phyloP scores from a whole-genome alignment of 1,140 invertebrate species.

The Diabrotica virgifera region DNA sequence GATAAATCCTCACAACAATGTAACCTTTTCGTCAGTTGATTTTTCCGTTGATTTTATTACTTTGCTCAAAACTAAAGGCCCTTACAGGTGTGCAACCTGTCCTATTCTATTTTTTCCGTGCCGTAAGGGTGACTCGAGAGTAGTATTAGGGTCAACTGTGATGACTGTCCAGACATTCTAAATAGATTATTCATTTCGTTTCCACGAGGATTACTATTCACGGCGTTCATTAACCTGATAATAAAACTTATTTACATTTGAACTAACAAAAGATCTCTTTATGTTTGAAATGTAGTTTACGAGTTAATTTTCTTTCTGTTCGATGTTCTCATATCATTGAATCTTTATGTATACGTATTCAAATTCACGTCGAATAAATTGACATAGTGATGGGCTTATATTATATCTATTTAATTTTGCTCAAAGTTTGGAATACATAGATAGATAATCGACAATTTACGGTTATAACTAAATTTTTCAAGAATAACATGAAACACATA shows the following conservation, averaged over 20 bases:
- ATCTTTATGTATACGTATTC: no score
- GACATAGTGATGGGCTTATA: no score
- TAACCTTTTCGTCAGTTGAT: slow-evolving; percentile 1
- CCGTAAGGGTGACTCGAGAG: not conserved
- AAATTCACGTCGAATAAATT: no score
- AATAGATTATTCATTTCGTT: not conserved
- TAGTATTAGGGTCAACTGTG: not conserved
- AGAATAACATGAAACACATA: no score
- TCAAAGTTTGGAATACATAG: no score
- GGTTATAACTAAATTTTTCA: no score
- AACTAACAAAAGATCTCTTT: not conserved
- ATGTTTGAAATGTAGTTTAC: not conserved
- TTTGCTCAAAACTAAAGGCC: not conserved
- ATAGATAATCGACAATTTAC: no score
- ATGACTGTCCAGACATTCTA: not conserved
- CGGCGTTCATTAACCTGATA: not conserved
- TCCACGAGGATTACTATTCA: not conserved
- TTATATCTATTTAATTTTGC: no score
- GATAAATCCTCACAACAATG: not conserved
- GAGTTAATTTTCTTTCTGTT: not conserved
- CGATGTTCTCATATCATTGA: not conserved
- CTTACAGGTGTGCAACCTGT: not conserved
- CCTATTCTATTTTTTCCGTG: not conserved
- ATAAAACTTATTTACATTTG: slow-evolving; percentile 1
- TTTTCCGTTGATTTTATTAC: not conserved